phyloP scores from a whole-genome alignment of 2,888 invertebrate genomes.

The Polydrusus tereticollis region DNA sequence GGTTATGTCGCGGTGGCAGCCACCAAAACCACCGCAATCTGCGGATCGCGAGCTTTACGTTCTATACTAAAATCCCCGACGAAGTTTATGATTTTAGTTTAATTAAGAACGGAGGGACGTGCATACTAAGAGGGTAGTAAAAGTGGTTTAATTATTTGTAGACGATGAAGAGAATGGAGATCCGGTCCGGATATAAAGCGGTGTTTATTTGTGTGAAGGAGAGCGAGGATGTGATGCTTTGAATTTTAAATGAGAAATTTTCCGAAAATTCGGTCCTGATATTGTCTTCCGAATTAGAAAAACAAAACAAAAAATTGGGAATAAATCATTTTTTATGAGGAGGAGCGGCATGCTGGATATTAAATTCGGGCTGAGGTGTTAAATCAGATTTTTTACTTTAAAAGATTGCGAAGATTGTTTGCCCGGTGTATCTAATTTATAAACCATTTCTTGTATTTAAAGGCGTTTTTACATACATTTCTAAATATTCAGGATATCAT shows the following conservation, averaged over 20 bases:
- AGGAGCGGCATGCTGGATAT: too few relatives aligned
- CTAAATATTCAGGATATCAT: too few relatives aligned
- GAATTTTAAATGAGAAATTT: too few relatives aligned
- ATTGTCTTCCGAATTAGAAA: too few relatives aligned
- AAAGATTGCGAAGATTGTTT: conserved; percentile 1
- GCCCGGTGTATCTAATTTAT: neutral
- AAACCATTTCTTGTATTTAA: neutral
- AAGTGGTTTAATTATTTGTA: conserved; percentile 21
- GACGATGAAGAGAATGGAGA: conserved; percentile 10
- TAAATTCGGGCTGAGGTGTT: too few relatives aligned
- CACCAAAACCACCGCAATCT: conserved; percentile 29
- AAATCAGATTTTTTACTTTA: conserved; percentile 15
- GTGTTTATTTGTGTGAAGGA: neutral
- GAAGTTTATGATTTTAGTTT: conserved; percentile 38
- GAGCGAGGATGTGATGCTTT: too few relatives aligned
- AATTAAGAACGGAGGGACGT: conserved; percentile 30
- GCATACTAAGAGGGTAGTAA: conserved; percentile 30
- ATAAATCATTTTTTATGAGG: too few relatives aligned
- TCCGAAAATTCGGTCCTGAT: too few relatives aligned
- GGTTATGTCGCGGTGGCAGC: conserved; percentile 22
- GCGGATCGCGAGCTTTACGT: conserved; percentile 19
- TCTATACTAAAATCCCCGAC: conserved; percentile 12
- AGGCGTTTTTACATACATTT: too few relatives aligned
- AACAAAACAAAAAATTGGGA: too few relatives aligned
- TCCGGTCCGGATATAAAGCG: neutral